These are phyloP conservation scores for Thryonomys swinderianus DNA, from an alignment of 2,113 vertebrate genomes.

Conservation along the genomic window DNA sequence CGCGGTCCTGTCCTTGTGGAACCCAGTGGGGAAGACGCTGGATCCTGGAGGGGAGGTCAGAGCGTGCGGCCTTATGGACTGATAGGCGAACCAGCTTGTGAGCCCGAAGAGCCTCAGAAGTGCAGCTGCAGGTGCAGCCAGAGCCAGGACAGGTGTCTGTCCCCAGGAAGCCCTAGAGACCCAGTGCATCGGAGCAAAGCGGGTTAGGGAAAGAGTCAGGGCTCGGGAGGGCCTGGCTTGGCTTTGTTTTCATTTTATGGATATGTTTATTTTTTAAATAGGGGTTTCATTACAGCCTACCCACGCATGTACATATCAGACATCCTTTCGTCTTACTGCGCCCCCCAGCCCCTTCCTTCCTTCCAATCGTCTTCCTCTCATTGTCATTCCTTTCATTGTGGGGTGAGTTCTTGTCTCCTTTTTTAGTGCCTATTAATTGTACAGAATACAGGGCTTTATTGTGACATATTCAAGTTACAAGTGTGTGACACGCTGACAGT, in stretches of 20 bases:
- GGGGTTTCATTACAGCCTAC: not conserved
- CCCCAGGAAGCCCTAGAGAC: rapidly evolving
- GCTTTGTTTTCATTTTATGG: not conserved
- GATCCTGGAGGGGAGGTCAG: rapidly evolving
- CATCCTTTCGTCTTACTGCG: not conserved
- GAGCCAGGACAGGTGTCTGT: not conserved
- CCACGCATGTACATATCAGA: not conserved
- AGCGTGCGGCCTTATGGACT: rapidly evolving
- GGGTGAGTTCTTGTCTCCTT: not conserved
- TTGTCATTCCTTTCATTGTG: not conserved
- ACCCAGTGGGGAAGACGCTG: not conserved
- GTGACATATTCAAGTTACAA: not conserved
- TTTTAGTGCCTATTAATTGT: not conserved
- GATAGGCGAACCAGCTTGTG: not conserved
- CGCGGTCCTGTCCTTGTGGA: no score
- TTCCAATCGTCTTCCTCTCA: not conserved
- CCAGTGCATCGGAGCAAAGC: rapidly evolving
- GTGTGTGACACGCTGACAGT: no score
- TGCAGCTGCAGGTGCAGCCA: not conserved
- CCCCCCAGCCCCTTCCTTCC: not conserved
- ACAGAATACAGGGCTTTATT: not conserved
- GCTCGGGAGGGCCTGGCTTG: not conserved
- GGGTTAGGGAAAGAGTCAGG: not conserved
- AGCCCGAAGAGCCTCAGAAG: not conserved
- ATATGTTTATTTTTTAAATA: not conserved